These are phyloP conservation scores for Elysia chlorotica DNA, from an alignment of 1,140 invertebrate genomes.

Conservation along the genomic window DNA sequence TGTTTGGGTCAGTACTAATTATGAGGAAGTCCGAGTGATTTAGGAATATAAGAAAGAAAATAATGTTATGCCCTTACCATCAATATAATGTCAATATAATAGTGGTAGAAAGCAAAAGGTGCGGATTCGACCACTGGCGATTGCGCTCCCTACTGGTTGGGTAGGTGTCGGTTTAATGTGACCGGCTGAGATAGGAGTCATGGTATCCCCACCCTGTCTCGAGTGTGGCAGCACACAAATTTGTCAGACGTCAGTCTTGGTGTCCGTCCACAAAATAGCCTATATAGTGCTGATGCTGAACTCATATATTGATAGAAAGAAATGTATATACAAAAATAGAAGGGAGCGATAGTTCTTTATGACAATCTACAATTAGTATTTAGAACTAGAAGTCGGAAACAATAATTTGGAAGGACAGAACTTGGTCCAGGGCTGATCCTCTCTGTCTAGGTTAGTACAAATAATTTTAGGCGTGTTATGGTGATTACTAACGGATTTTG, in stretches of 20 bases:
- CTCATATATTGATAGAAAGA: background rate
- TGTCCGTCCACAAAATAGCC: too few relatives aligned
- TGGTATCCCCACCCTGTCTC: too few relatives aligned
- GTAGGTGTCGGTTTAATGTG: background rate
- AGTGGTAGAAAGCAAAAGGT: background rate
- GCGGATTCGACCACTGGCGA: background rate
- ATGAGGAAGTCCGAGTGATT: background rate
- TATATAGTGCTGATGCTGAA: background rate
- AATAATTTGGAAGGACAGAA: too few relatives aligned
- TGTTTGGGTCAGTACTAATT: conserved; percentile 17
- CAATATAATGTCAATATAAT: background rate
- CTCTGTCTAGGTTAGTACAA: too few relatives aligned
- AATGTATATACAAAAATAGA: background rate
- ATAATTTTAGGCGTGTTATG: too few relatives aligned
- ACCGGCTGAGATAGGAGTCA: background rate
- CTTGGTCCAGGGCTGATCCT: too few relatives aligned
- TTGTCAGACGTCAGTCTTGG: too few relatives aligned
- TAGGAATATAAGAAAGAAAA: too few relatives aligned
- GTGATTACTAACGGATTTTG: too few relatives aligned
- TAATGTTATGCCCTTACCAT: too few relatives aligned
- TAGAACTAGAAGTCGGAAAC: too few relatives aligned
- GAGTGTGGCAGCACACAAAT: too few relatives aligned
- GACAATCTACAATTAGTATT: background rate
- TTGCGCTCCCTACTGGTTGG: background rate
- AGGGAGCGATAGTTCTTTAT: background rate